phyloP scores from a whole-genome alignment of 2,888 invertebrate genomes.

The Ommatoiulus sabulosus region DNA sequence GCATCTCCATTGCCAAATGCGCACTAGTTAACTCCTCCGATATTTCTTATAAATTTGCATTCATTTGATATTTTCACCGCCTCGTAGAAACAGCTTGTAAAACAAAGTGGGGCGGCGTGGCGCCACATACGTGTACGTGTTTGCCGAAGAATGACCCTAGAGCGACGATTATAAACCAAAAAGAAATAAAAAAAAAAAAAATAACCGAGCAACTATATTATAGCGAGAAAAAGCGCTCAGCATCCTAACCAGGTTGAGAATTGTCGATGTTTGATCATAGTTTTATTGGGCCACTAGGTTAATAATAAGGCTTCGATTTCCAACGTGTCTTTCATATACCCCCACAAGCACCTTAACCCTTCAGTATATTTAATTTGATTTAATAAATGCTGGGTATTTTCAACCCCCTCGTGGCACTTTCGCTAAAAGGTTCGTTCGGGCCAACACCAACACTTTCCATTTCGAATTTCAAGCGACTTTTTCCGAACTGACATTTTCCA shows the following conservation, averaged over 20 bases:
- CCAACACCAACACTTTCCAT: conserved; percentile 8
- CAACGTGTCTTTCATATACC: background rate
- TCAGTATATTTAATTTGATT: background rate
- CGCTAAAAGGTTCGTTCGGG: background rate
- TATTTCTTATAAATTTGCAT: conserved; percentile 18
- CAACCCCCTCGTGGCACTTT: background rate
- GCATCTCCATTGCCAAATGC: background rate
- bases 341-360: background rate
- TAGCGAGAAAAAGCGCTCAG: background rate
- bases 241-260: background rate
- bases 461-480: background rate
- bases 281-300: conserved; percentile 31
- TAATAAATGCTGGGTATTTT: background rate
- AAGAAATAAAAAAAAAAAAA: background rate
- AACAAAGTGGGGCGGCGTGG: conserved; percentile 32
- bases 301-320: conserved; percentile 4
- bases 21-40: background rate
- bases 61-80: background rate
- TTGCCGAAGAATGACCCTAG: conserved; percentile 6
- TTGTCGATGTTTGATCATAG: background rate
- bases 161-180: background rate
- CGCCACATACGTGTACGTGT: background rate
- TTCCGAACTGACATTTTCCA: background rate
- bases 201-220: background rate
- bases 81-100: background rate